Percentiles rank a stretch among this genome's conserved stretches.
Conservation (phyloP, 2,113 vertebrate genomes). For the Microcebus griseorufus region DNA sequence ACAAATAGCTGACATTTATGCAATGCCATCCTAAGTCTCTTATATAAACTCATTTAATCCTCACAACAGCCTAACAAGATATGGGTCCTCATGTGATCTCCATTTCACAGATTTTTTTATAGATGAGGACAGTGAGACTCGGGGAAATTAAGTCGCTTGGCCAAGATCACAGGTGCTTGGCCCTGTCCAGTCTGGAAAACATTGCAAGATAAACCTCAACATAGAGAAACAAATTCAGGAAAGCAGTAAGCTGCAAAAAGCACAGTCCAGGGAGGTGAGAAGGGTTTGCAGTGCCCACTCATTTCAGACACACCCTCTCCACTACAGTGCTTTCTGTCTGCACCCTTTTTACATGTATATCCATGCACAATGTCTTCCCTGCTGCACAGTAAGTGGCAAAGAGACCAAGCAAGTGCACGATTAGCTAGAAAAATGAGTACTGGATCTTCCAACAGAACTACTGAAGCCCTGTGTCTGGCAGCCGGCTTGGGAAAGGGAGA, state of each 20-base stretch:
- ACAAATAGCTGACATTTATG: not conserved
- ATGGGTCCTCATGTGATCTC: not conserved
- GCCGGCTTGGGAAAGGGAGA: not conserved
- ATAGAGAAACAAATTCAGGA: not conserved
- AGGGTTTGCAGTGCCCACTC: not conserved
- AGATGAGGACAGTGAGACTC: not conserved
- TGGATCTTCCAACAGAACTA: not conserved
- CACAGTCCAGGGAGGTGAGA: too few relatives aligned
- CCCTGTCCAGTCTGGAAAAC: not conserved
- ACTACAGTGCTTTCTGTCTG: not conserved
- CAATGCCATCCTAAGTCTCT: not conserved
- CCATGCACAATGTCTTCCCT: not conserved
- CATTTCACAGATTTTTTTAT: not conserved
- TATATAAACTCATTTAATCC: not conserved
- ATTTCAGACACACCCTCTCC: not conserved
- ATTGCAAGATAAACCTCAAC: not conserved
- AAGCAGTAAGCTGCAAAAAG: not conserved
- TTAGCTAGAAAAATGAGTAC: not conserved
- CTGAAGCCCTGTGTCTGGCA: too few relatives aligned
- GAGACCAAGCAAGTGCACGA: not conserved
- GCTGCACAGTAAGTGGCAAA: not conserved
- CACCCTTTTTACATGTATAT: not conserved
- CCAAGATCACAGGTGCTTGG: not conserved
- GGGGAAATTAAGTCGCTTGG: not conserved
- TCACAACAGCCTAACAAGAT: not conserved